These are phyloP conservation scores for Zoanthus gigantus DNA, from an alignment of 92 coral and sea anemone genomes.

Conservation along the genomic window DNA sequence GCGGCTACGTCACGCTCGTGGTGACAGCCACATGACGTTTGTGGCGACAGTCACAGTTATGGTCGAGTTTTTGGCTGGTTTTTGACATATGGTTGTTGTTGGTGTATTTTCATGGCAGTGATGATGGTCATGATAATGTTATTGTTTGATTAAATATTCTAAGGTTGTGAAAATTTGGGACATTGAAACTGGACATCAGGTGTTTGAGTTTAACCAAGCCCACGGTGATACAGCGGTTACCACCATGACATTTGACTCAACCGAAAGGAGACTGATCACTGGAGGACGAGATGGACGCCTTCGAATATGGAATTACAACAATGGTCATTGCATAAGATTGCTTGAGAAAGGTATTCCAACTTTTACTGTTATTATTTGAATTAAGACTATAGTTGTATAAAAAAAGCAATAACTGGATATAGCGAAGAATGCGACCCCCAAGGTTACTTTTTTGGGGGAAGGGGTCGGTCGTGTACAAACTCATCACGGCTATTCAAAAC, in stretches of 20 bases:
- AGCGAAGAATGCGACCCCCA: too few species aligned
- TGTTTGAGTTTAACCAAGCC: slow-evolving; percentile 96
- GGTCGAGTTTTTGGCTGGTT: too few species aligned
- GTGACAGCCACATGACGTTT: too few species aligned
- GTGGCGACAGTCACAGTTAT: too few species aligned
- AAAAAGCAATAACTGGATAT: too few species aligned
- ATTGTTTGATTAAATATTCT: not conserved
- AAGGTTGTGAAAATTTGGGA: slow-evolving; percentile 96
- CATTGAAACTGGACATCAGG: slow-evolving; percentile 88
- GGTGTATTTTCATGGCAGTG: not conserved
- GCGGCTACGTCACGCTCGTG: too few species aligned
- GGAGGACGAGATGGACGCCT: slow-evolving; percentile 98
- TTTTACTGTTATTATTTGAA: not conserved
- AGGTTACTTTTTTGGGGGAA: too few species aligned
- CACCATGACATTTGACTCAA: slow-evolving; percentile 91
- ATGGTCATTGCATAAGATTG: slow-evolving; percentile 95
- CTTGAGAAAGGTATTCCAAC: slow-evolving; percentile 83
- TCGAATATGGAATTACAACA: slow-evolving; percentile 98
- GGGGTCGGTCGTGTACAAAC: too few species aligned
- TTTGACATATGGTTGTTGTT: not conserved
- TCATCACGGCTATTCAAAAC: too few species aligned
- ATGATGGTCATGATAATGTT: not conserved
- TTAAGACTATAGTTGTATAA: too few species aligned
- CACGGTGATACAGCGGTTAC: slow-evolving; percentile 94
- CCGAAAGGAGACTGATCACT: slow-evolving; percentile 93